phyloP scores from a whole-genome alignment of 2,113 vertebrate genomes.

The Nesoenas mayeri region DNA sequence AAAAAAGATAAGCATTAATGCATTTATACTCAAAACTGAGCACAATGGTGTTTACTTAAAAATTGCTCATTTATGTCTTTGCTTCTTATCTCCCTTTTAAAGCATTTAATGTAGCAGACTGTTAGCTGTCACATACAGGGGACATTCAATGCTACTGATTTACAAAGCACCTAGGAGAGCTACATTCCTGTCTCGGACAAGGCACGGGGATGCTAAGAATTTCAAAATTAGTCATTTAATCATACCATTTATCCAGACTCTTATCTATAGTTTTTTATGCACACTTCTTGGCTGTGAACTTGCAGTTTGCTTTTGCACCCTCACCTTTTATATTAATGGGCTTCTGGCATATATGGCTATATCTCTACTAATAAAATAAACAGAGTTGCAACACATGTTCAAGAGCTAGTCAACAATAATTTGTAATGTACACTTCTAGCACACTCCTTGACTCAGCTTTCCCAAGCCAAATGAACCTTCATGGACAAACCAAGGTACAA shows the following conservation, averaged over 20 bases:
- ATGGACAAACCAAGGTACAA: background rate
- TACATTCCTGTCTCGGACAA: background rate
- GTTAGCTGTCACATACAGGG: background rate
- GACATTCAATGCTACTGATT: background rate
- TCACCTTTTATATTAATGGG: background rate
- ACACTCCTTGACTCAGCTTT: background rate
- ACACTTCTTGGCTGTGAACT: background rate
- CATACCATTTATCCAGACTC: background rate
- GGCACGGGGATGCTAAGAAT: background rate
- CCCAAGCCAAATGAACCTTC: background rate
- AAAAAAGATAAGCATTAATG: background rate
- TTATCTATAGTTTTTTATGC: background rate
- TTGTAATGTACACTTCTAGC: background rate
- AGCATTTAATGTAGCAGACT: background rate
- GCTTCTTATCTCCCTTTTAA: background rate
- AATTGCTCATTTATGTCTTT: background rate
- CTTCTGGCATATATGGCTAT: background rate
- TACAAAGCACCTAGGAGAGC: background rate
- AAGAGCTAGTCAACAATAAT: background rate
- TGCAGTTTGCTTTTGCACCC: background rate
- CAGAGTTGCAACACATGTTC: background rate
- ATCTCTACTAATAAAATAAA: background rate
- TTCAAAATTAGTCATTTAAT: background rate
- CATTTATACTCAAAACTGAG: background rate
- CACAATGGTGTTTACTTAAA: background rate